Conservation (phyloP, 1,140 invertebrate genomes). For the Papilio polytes region DNA sequence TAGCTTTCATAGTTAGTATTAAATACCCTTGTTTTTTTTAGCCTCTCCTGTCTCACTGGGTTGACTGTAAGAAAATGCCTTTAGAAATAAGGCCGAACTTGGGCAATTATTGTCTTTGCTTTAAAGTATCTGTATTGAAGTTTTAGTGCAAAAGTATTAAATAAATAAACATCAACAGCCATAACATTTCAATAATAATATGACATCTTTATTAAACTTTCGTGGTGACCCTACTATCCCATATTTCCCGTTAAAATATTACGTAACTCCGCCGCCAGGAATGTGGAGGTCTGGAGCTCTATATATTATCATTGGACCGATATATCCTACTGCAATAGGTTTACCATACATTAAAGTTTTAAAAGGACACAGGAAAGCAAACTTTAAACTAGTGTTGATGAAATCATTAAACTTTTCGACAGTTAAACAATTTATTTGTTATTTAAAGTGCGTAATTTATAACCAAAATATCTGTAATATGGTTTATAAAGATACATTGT, state of each 20-base stretch:
- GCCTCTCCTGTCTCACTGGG: no score
- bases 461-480: no score
- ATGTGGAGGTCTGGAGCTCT: constrained; percentile 37
- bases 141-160: no score
- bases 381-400: neutral
- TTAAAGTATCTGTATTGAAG: no score
- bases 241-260: constrained; percentile 40
- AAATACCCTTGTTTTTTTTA: no score
- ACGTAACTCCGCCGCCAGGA: constrained; percentile 32
- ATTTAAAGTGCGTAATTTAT: neutral
- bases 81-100: no score
- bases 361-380: neutral
- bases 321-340: constrained; percentile 38
- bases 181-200: no score
- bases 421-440: neutral
- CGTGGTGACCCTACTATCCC: constrained; percentile 24
- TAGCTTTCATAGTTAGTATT: no score
- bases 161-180: no score
- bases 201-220: no score
- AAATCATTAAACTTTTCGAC: neutral
- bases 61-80: no score
- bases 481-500: neutral
- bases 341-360: constrained; percentile 9
- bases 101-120: no score
- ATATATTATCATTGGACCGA: constrained; percentile 54